phyloP scores from a whole-genome alignment of 2,113 vertebrate genomes.

The Indri indri region DNA sequence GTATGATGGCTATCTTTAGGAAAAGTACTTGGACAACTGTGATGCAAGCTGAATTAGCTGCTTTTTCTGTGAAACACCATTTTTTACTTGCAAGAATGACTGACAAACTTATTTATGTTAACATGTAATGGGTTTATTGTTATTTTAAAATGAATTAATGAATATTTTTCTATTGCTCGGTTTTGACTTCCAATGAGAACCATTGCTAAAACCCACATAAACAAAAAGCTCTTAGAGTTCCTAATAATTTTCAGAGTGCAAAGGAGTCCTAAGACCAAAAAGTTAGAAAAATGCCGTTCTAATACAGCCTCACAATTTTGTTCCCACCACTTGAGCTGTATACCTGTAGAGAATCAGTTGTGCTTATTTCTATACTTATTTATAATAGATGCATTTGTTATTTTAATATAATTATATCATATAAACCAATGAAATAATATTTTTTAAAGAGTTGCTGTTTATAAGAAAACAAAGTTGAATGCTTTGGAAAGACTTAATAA shows the following conservation, averaged over 20 bases:
- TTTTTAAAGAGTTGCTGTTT: background rate
- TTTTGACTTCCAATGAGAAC: constrained; percentile 26
- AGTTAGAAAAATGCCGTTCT: background rate
- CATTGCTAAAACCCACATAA: constrained; percentile 22
- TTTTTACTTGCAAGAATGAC: constrained; percentile 40
- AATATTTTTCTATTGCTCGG: background rate
- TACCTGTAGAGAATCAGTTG: background rate
- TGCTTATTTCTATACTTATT: background rate
- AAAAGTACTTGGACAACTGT: background rate
- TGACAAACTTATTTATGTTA: constrained; percentile 2
- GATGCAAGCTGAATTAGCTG: background rate
- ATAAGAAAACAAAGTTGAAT: constrained; percentile 37
- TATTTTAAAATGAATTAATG: background rate
- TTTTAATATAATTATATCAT: constrained; percentile 38
- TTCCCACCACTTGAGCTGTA: background rate
- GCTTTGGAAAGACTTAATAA: constrained; percentile 33
- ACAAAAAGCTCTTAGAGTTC: background rate
- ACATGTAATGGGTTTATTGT: background rate
- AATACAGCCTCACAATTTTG: background rate
- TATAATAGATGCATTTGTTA: constrained; percentile 3
- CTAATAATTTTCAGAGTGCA: background rate
- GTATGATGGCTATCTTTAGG: background rate
- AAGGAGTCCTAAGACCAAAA: background rate
- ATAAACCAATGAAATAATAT: constrained; percentile 32
- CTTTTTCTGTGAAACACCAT: background rate